Base-by-base conservation (phyloP, 2,113 vertebrate genomes). In the Bos indicus region DNA sequence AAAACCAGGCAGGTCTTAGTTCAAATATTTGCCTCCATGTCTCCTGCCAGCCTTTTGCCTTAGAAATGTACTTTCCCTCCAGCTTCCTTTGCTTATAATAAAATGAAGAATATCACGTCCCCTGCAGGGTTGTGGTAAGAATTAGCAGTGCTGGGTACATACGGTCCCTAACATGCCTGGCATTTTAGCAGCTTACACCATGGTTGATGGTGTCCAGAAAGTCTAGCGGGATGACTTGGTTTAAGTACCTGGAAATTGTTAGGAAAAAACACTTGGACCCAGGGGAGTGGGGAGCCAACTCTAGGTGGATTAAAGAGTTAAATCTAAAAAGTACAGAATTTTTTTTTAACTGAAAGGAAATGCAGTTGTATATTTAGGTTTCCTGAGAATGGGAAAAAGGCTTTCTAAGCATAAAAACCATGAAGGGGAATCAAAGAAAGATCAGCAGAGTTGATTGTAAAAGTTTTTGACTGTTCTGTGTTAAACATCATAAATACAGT, bases 351-450 rank as follows among this genome's bases (percentile, higher is more conserved):
- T 59, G 62, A 87, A 85, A 89, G 85, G 94, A 96, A 96, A 87
- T 93, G 26, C 30, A 85, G 59, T 94, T 97, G 85, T 96, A 71
- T 96, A 96, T 96, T 97, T 97, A 95, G 89, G 91, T 95, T 92
- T 92, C 30, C 77, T 94, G n/a, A 33, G 56, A 46, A 88, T 97
- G 46, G 33, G 67, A 97, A 97, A 97, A 97, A 43, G 81, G 48
- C 96, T 93, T 93, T 84, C 95, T 92, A 96, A 94, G 96, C 96
- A 94, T 81, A 88, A 97, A 97, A 96, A 33, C 23, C 74, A 43
- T 94, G 89, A 93, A 95, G 77, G 48, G 77, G 91, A 71, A 89
- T 94, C 91, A 97, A 96, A 87, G 88, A 89, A 95, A 97, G 94
- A 83, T 93, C 91, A 94, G 40, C 21, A 28, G 77, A 82, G 43